A percentile compares a stretch with the other conserved stretches of the same genome.
These are phyloP conservation scores for Lucilia sericata DNA, from an alignment of 1,140 invertebrate species.

Conservation along the genomic window DNA sequence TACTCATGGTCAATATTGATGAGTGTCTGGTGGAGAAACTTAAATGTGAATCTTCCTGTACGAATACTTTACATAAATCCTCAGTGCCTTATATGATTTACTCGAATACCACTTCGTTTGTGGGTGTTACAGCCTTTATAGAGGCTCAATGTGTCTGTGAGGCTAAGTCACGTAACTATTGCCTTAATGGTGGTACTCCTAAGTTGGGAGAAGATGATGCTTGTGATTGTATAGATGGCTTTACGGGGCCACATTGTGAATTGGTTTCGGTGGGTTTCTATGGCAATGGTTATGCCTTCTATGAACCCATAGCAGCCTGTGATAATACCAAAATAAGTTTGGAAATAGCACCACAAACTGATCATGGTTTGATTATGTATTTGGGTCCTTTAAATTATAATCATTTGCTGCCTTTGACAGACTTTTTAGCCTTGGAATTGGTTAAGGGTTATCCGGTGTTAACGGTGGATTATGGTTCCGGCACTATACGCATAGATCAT, in stretches of 20 bases:
- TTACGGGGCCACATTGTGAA: conserved; percentile 91
- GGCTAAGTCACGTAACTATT: conserved; percentile 70
- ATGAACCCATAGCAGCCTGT: conserved; percentile 82
- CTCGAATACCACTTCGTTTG: conserved; percentile 90
- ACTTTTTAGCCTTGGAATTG: conserved; percentile 93
- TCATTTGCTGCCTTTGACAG: conserved; percentile 73
- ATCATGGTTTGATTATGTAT: conserved; percentile 90
- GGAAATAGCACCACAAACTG: conserved; percentile 79
- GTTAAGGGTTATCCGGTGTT: conserved; percentile 86
- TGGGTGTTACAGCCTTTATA: conserved; percentile 85
- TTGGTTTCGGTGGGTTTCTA: conserved; percentile 87
- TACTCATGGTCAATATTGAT: conserved; percentile 88
- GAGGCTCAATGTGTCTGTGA: conserved; percentile 81
- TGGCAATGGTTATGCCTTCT: conserved; percentile 90
- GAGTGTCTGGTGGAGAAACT: conserved; percentile 83
- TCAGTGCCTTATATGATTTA: conserved; percentile 83
- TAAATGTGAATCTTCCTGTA: conserved; percentile 80
- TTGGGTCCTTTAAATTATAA: conserved; percentile 84
- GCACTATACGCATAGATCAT: conserved; percentile 78
- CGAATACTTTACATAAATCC: conserved; percentile 78
- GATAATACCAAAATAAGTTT: conserved; percentile 83
- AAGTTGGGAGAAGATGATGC: conserved; percentile 69
- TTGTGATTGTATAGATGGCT: conserved; percentile 78
- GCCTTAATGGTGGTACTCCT: conserved; percentile 79
- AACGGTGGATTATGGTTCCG: conserved; percentile 90